phyloP scores from a whole-genome alignment of 2,113 vertebrate species.

The Anolis carolinensis region DNA sequence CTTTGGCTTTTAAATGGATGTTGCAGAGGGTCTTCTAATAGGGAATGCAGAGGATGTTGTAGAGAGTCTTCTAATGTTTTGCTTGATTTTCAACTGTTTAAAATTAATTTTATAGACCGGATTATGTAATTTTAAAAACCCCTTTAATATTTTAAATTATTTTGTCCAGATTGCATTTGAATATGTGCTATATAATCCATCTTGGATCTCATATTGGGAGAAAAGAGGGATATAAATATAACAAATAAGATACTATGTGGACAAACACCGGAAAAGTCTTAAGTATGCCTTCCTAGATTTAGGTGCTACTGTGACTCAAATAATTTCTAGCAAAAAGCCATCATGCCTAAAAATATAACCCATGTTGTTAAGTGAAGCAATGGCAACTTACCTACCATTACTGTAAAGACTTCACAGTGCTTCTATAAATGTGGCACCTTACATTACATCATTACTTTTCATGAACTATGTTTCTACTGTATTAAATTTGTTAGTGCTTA shows the following conservation, averaged over 20 bases:
- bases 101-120: no score
- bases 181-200: no score
- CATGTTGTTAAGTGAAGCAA: neutral
- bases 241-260: neutral
- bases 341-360: neutral
- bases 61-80: no score
- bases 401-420: neutral
- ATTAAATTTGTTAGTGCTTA: neutral
- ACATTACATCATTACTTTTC: neutral
- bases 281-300: neutral
- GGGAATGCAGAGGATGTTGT: no score
- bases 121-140: no score
- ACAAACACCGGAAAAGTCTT: neutral
- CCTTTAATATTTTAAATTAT: no score
- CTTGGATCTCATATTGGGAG: no score
- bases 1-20: no score
- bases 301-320: neutral
- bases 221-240: no score
- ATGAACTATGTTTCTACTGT: neutral
- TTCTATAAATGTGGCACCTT: neutral
- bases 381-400: neutral
- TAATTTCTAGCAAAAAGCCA: neutral
- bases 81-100: no score
- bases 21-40: no score
- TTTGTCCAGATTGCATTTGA: no score